A percentile compares a stretch with the other conserved stretches of the same genome.
phyloP scores from a whole-genome alignment of 2,113 vertebrate genomes.

The Solea senegalensis region DNA sequence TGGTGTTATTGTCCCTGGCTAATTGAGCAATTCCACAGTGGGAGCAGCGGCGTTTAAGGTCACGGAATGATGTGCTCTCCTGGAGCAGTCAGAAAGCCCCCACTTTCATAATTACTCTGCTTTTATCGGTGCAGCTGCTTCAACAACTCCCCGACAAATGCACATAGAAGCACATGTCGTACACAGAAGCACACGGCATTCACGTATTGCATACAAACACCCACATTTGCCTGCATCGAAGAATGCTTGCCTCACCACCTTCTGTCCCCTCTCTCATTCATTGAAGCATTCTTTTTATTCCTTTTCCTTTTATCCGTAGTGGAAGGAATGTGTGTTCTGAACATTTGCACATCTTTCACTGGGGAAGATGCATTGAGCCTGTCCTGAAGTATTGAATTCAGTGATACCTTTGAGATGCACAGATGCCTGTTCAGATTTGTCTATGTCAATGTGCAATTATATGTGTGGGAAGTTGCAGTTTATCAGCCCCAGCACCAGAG shows the following conservation, averaged over 20 bases:
- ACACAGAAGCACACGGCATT: slow-evolving; percentile 6
- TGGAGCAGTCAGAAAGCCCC: slow-evolving; percentile 51
- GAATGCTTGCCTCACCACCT: slow-evolving; percentile 8
- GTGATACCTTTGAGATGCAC: slow-evolving; percentile 40
- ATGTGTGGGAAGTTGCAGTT: slow-evolving; percentile 41
- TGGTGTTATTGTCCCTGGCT: slow-evolving; percentile 54
- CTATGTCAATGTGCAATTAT: slow-evolving; percentile 14
- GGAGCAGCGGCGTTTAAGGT: slow-evolving; percentile 58
- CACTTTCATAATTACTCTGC: slow-evolving; percentile 58
- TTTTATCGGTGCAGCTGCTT: slow-evolving; percentile 53
- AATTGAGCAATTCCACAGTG: slow-evolving; percentile 66
- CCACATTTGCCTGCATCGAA: slow-evolving; percentile 33
- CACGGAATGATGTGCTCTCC: slow-evolving; percentile 51
- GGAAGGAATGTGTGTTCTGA: slow-evolving; percentile 18
- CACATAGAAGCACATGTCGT: slow-evolving; percentile 7
- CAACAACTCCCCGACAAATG: slow-evolving; percentile 23
- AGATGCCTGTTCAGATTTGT: slow-evolving; percentile 41
- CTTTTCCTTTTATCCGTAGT: slow-evolving; percentile 12
- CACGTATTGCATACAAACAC: slow-evolving; percentile 29
- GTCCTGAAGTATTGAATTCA: slow-evolving; percentile 46
- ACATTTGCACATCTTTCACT: slow-evolving; percentile 24
- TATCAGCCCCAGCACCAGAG: slow-evolving; percentile 26
- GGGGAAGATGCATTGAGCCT: slow-evolving; percentile 26
- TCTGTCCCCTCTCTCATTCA: slow-evolving; percentile 13
- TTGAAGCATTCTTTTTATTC: slow-evolving; percentile 12